phyloP scores from a whole-genome alignment of 2,797 vertebrate species.

The Vultur gryphus region DNA sequence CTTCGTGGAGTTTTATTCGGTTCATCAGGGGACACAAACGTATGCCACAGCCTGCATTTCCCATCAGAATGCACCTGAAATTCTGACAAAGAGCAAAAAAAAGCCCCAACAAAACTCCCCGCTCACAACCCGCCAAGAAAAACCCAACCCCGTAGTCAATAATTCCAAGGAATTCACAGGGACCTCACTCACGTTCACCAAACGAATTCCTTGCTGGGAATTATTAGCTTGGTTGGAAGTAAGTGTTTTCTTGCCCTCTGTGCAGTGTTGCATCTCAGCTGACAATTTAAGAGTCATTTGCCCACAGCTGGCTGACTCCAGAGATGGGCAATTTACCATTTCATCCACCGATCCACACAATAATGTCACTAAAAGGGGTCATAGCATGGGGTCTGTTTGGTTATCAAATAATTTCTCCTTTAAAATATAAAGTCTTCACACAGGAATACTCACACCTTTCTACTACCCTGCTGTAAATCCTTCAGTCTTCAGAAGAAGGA shows the following conservation, averaged over 20 bases:
- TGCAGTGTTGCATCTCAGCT: neutral
- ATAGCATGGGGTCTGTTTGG: neutral
- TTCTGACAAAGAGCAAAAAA: neutral
- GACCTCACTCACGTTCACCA: neutral
- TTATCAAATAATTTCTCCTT: neutral
- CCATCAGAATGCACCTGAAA: neutral
- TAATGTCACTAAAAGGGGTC: neutral
- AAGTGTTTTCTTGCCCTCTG: neutral
- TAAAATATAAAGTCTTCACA: neutral
- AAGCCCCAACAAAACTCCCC: neutral
- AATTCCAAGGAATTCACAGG: neutral
- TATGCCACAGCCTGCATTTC: neutral
- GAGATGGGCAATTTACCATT: neutral
- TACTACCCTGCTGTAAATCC: neutral
- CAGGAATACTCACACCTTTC: neutral
- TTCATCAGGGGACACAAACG: neutral
- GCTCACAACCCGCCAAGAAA: neutral
- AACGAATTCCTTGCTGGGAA: neutral
- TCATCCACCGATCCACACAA: neutral
- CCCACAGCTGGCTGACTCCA: neutral
- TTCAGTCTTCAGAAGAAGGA: neutral
- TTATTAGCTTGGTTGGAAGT: neutral
- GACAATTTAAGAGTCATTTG: neutral
- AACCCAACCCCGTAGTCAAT: fast-evolving
- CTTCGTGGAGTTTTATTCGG: neutral